A percentile compares a stretch with the other conserved stretches of the same genome.
Conservation (phyloP, 2,888 invertebrate genomes). For the Drosophila heteroneura region DNA sequence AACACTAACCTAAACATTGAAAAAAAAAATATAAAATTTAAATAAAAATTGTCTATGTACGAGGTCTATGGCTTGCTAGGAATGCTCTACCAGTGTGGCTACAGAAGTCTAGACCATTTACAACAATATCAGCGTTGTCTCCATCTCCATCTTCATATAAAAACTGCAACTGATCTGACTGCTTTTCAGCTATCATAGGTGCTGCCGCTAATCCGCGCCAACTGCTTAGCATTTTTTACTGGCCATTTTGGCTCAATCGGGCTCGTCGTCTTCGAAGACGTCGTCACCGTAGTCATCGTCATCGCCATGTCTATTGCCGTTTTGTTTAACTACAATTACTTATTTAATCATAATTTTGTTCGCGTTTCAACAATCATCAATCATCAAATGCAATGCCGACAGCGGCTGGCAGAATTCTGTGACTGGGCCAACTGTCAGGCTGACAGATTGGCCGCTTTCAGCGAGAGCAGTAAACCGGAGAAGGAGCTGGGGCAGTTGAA, state of each 20-base stretch:
- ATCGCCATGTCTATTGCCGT: slow-evolving; percentile 52
- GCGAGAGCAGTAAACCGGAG: slow-evolving; percentile 59
- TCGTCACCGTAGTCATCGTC: slow-evolving; percentile 18
- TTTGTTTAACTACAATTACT: slow-evolving; percentile 81
- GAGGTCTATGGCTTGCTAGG: slow-evolving; percentile 29
- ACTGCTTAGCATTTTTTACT: slow-evolving; percentile 58
- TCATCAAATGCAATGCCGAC: slow-evolving; percentile 83
- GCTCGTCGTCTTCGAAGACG: slow-evolving; percentile 37
- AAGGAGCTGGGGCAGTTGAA: slow-evolving; percentile 17
- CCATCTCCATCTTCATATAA: slow-evolving; percentile 21
- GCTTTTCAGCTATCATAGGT: slow-evolving; percentile 27
- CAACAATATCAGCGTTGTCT: slow-evolving; percentile 20
- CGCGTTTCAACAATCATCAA: slow-evolving; percentile 84
- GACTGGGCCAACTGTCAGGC: slow-evolving; percentile 81
- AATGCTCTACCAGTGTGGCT: slow-evolving; percentile 25
- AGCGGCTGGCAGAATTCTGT: slow-evolving; percentile 68
- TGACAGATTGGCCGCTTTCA: slow-evolving; percentile 83
- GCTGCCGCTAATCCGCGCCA: slow-evolving; percentile 46
- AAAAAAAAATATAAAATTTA: neutral
- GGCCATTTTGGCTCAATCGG: slow-evolving; percentile 59
- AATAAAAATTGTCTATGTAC: neutral
- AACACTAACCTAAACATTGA: slow-evolving; percentile 57
- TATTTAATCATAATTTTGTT: slow-evolving; percentile 83
- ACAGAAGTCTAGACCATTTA: slow-evolving; percentile 48
- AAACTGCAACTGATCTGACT: slow-evolving; percentile 22